A percentile compares a stretch with the other conserved stretches of the same genome.
phyloP scores from a whole-genome alignment of 2,888 invertebrate species.

The Drosophila hamatofila region DNA sequence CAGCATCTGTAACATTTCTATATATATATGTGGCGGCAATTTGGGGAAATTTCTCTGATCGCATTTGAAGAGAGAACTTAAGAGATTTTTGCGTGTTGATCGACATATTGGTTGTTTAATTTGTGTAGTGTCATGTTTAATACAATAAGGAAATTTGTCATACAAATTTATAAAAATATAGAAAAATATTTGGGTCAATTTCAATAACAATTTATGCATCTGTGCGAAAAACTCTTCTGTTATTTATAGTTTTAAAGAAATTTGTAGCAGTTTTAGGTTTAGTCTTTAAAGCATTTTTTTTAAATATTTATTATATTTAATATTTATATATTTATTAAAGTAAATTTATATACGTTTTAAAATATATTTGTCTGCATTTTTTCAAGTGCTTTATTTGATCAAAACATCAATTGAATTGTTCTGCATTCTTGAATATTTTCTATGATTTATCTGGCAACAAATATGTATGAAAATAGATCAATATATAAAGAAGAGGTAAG shows the following conservation, averaged over 20 bases:
- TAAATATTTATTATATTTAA: neutral
- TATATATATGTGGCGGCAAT: slow-evolving; percentile 17
- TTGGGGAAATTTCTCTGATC: slow-evolving; percentile 2
- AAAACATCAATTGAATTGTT: neutral
- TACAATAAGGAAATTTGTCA: slow-evolving; percentile 11
- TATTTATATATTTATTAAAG: too few relatives aligned
- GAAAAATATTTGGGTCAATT: neutral
- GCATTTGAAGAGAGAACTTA: slow-evolving; percentile 23
- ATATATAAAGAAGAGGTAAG: neutral
- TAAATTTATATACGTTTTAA: too few relatives aligned
- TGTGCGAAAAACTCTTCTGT: neutral
- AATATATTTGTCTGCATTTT: too few relatives aligned
- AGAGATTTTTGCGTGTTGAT: slow-evolving; percentile 36
- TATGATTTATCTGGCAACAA: neutral
- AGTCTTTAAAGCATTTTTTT: neutral
- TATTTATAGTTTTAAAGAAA: neutral
- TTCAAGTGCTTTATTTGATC: too few relatives aligned
- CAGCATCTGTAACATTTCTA: slow-evolving; percentile 43
- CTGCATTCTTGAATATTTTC: neutral
- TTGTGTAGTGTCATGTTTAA: slow-evolving; percentile 45
- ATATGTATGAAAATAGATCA: neutral
- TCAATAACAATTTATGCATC: neutral
- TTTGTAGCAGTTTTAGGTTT: neutral
- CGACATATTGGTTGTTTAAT: slow-evolving; percentile 2
- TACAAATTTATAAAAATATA: neutral